Conservation (phyloP, 37 sponge, comb jelly and placozoan species). For the Tethya wilhelma region DNA sequence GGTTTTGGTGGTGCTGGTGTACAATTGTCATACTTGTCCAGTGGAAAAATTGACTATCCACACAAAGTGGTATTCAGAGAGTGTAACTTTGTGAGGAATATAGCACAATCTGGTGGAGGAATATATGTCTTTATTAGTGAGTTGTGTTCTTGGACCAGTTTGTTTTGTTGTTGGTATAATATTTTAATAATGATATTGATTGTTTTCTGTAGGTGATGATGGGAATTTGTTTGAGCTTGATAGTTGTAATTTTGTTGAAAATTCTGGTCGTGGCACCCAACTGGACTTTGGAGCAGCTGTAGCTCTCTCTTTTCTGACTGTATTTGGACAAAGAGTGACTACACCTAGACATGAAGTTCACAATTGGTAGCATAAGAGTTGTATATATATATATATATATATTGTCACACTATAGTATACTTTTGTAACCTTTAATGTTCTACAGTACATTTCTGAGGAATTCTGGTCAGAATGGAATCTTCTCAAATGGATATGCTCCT, state of each 20-base stretch:
- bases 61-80: conserved; percentile 10
- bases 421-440: not conserved
- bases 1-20: conserved; percentile 55
- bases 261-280: conserved; percentile 14
- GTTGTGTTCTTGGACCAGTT: not conserved
- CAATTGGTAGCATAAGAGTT: conserved; percentile 15
- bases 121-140: conserved; percentile 11
- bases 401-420: not conserved
- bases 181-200: not conserved
- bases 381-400: not conserved
- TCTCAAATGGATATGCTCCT: conserved; percentile 50
- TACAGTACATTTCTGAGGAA: conserved; percentile 45
- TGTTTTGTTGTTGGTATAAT: not conserved
- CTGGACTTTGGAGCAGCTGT: conserved; percentile 41
- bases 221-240: conserved; percentile 17
- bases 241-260: conserved; percentile 30
- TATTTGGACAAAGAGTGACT: conserved; percentile 8
- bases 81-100: conserved; percentile 37
- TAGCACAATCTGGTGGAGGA: conserved; percentile 30
- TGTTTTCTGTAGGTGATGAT: not conserved
- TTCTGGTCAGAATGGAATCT: conserved; percentile 47
- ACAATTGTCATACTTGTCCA: conserved; percentile 4
- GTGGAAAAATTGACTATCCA: not conserved
- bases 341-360: conserved; percentile 12
- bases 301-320: not conserved